A percentile compares a stretch with the other conserved stretches of the same genome.
Evolutionary conservation across 2,888 invertebrate genomes (phyloP).

Genomic region (Nymphalis c-album): DNA sequence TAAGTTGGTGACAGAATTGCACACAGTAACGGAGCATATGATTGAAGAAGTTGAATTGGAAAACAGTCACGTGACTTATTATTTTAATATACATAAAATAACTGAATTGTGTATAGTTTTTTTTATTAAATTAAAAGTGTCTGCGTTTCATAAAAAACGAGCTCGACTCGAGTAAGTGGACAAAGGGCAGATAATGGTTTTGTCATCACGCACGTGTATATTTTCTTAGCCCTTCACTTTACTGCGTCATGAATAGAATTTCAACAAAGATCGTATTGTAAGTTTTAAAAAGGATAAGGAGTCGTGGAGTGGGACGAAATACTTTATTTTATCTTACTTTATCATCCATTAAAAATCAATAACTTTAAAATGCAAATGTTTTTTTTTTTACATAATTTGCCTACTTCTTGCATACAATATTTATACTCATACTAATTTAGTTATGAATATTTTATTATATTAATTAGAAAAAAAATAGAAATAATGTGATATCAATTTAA

Average conservation of each 20-base stretch:
- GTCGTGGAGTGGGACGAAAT: background rate
- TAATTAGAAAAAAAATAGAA: background rate
- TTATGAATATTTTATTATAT: too few species aligned
- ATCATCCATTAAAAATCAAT: too few species aligned
- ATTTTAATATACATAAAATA: background rate
- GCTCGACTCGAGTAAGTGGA: conserved; percentile 46
- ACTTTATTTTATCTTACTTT: too few species aligned
- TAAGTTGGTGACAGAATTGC: conserved; percentile 69
- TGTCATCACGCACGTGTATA: conserved; percentile 66
- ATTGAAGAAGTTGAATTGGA: conserved; percentile 56
- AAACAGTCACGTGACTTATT: conserved; percentile 39
- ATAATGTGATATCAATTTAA: background rate
- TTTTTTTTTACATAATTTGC: too few species aligned
- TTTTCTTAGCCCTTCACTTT: conserved; percentile 53
- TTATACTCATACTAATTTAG: too few species aligned
- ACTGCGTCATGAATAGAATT: conserved; percentile 46
- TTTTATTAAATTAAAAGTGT: background rate
- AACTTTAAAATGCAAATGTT: too few species aligned
- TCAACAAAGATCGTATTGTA: conserved; percentile 42
- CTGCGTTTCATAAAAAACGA: conserved; percentile 10
- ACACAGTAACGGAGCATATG: conserved; percentile 52
- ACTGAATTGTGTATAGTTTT: background rate
- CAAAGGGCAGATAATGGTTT: conserved; percentile 60
- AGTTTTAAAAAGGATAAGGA: conserved; percentile 7
- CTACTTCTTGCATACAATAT: too few species aligned